Evolutionary conservation across 1,140 invertebrate genomes (phyloP).

Genomic region (Drosophila pseudoananassae): DNA sequence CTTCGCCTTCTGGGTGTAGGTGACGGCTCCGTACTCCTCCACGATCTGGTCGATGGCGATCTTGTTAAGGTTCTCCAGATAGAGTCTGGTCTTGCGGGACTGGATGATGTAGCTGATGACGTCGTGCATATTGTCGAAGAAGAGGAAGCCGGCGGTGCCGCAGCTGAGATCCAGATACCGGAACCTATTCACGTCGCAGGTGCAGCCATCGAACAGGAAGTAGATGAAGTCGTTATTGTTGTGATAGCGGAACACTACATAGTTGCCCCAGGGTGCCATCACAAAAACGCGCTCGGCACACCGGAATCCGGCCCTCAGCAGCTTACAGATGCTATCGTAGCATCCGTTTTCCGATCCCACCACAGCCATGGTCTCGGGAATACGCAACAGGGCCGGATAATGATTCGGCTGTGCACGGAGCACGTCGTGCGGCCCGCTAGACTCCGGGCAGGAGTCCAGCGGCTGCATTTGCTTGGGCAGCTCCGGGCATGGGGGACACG

Average conservation of each 20-base stretch:
- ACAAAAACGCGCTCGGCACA: constrained; percentile 78
- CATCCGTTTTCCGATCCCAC: constrained; percentile 79
- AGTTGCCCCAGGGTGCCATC: constrained; percentile 83
- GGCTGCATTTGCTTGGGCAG: constrained; percentile 62
- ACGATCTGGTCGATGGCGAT: constrained; percentile 74
- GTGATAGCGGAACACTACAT: constrained; percentile 77
- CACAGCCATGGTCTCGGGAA: constrained; percentile 78
- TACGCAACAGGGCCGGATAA: constrained; percentile 71
- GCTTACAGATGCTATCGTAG: constrained; percentile 81
- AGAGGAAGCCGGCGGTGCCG: constrained; percentile 77
- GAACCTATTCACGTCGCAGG: constrained; percentile 79
- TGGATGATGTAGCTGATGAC: constrained; percentile 79
- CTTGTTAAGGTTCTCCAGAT: constrained; percentile 72
- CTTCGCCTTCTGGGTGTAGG: constrained; percentile 73
- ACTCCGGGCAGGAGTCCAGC: constrained; percentile 64
- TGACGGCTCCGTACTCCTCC: constrained; percentile 74
- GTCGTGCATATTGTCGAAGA: constrained; percentile 70
- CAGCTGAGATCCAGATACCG: constrained; percentile 77
- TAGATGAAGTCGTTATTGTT: constrained; percentile 69
- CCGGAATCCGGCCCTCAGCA: constrained; percentile 74
- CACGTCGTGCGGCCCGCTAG: constrained; percentile 60
- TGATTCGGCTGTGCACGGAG: constrained; percentile 71
- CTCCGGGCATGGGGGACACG: constrained; percentile 60
- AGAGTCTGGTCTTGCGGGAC: constrained; percentile 68
- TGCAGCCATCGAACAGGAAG: constrained; percentile 79